A percentile compares a stretch with the other conserved stretches of the same genome.
Conservation (phyloP, 2,113 vertebrate genomes). For the Menidia beryllina region DNA sequence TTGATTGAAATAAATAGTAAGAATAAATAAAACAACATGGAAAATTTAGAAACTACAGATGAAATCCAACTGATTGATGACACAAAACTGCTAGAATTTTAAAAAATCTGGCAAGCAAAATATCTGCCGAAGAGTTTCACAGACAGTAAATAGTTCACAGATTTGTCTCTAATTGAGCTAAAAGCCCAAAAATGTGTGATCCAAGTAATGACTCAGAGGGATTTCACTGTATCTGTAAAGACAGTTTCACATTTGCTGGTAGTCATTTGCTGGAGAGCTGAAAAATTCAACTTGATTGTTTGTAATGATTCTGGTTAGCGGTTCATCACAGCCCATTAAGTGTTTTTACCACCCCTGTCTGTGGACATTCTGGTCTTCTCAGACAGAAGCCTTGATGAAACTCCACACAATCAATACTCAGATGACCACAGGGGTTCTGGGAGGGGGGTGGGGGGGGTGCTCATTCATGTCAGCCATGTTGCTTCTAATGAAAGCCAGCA, state of each 20-base stretch:
- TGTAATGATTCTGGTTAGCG: conserved; percentile 3
- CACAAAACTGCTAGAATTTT: too few relatives aligned
- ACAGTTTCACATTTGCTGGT: not conserved
- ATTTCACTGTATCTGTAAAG: conserved; percentile 29
- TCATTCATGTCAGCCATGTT: conserved; percentile 15
- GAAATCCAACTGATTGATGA: not conserved
- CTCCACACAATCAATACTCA: conserved; percentile 47
- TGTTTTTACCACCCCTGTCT: conserved; percentile 25
- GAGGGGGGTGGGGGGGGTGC: conserved; percentile 8
- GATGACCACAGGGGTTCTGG: conserved; percentile 1
- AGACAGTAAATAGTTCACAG: not conserved
- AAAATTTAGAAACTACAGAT: not conserved
- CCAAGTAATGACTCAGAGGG: not conserved
- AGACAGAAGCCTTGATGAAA: conserved; percentile 10
- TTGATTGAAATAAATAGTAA: not conserved
- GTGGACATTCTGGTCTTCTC: conserved; percentile 17
- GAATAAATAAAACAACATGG: not conserved
- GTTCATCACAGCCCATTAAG: conserved; percentile 39
- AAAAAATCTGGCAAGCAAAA: too few relatives aligned
- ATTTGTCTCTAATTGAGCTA: conserved; percentile 14
- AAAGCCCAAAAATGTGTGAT: conserved; percentile 4
- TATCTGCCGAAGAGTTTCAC: too few relatives aligned
- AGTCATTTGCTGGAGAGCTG: not conserved
- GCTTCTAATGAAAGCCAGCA: conserved; percentile 21
- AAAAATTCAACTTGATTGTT: conserved; percentile 16